A percentile compares a stretch with the other conserved stretches of the same genome.
phyloP scores from a whole-genome alignment of 2,797 vertebrate genomes.

The Gymnopithys bicolor region DNA sequence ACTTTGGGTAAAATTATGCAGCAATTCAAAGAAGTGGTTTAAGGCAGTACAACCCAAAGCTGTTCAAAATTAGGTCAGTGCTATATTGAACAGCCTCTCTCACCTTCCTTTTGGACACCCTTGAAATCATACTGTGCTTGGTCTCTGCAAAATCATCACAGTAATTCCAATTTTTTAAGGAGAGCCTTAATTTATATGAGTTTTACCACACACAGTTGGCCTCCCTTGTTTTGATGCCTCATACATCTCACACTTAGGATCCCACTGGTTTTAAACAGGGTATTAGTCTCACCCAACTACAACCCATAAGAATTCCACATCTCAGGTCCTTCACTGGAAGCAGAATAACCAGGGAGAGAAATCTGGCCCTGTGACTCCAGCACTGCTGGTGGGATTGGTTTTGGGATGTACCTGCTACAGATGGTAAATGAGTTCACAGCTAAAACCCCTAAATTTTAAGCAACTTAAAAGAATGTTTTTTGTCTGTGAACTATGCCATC shows the following conservation, averaged over 20 bases:
- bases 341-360: neutral
- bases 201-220: neutral
- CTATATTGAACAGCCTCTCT: neutral
- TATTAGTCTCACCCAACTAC: neutral
- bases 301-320: neutral
- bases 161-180: neutral
- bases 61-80: neutral
- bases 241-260: neutral
- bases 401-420: accelerated
- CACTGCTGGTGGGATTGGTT: neutral
- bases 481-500: neutral
- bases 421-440: neutral
- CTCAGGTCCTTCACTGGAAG: neutral
- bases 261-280: neutral
- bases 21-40: neutral
- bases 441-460: neutral
- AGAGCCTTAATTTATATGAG: neutral
- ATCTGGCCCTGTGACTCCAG: neutral
- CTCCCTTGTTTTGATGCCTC: neutral
- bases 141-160: neutral
- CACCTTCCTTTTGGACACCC: neutral
- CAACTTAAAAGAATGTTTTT: neutral
- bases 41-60: neutral
- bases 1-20: neutral
- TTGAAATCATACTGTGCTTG: neutral